Evolutionary conservation across 2,113 vertebrate species (phyloP).

Genomic region (Sminthopsis crassicaudata): DNA sequence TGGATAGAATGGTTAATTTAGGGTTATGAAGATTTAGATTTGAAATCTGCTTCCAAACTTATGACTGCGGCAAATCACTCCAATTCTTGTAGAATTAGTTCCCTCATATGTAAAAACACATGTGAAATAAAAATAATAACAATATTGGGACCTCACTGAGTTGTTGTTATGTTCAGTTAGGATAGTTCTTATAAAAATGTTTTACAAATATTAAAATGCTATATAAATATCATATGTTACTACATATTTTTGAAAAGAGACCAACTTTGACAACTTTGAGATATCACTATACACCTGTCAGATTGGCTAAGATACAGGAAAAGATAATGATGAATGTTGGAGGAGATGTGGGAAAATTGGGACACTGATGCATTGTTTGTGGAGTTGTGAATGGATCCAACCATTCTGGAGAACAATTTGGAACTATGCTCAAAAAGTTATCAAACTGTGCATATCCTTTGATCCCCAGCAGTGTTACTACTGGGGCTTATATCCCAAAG

Average conservation of each 20-base stretch:
- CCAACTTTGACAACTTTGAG: no score
- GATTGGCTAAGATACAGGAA: no score
- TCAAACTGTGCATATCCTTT: no score
- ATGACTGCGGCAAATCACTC: not conserved
- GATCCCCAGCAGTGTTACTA: no score
- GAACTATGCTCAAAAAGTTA: no score
- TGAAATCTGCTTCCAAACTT: not conserved
- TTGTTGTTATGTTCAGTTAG: not conserved
- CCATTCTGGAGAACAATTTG: no score
- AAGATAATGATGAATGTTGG: no score
- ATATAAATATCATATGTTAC: not conserved
- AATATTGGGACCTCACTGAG: not conserved
- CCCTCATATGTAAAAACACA: not conserved
- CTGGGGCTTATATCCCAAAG: no score
- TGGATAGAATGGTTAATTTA: not conserved
- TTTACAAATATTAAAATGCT: not conserved
- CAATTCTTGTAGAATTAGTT: not conserved
- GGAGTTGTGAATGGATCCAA: no score
- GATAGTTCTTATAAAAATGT: not conserved
- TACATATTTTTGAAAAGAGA: not conserved
- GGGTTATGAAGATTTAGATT: not conserved
- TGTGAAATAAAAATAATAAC: not conserved
- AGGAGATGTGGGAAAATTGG: no score
- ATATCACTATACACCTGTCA: no score
- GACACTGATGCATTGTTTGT: no score